Percentiles rank a stretch among this genome's conserved stretches.
These are phyloP conservation scores for Rutpela maculata DNA, from an alignment of 2,888 invertebrate species.

Conservation along the genomic window DNA sequence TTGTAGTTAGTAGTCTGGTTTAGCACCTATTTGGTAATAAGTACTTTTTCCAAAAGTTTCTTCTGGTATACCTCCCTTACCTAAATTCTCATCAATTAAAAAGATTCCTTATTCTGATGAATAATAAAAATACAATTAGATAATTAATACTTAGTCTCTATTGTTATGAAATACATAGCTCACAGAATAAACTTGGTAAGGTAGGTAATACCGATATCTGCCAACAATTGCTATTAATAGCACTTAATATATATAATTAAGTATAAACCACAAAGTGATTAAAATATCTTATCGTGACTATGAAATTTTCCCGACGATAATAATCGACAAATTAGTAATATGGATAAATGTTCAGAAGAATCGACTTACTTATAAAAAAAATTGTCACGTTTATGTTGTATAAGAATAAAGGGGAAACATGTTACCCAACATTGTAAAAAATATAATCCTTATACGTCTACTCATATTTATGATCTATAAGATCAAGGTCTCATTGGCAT, in stretches of 20 bases:
- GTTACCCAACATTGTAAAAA: conserved; percentile 41
- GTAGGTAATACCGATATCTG: conserved; percentile 20
- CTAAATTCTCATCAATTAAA: too few species aligned
- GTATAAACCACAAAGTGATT: conserved; percentile 47
- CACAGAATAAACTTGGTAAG: neutral
- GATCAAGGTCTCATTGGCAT: conserved; percentile 47
- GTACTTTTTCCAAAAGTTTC: too few species aligned
- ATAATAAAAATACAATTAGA: too few species aligned
- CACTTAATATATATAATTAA: conserved; percentile 33
- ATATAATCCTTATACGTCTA: conserved; percentile 43
- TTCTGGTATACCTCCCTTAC: too few species aligned
- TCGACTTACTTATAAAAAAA: conserved; percentile 39
- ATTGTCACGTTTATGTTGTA: conserved; percentile 48
- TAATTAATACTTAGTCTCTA: too few species aligned
- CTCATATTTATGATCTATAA: conserved; percentile 48
- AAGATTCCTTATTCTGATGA: too few species aligned
- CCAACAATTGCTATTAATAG: conserved; percentile 32
- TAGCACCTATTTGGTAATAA: too few species aligned
- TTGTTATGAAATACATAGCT: too few species aligned
- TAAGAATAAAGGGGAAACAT: conserved; percentile 43
- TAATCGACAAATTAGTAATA: conserved; percentile 42
- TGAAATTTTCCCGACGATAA: conserved; percentile 47
- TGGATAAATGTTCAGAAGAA: conserved; percentile 34
- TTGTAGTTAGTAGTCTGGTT: too few species aligned
- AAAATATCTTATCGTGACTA: conserved; percentile 46